Evolutionary conservation across 2,113 vertebrate species (phyloP).

Genomic region (Anas platyrhynchos): DNA sequence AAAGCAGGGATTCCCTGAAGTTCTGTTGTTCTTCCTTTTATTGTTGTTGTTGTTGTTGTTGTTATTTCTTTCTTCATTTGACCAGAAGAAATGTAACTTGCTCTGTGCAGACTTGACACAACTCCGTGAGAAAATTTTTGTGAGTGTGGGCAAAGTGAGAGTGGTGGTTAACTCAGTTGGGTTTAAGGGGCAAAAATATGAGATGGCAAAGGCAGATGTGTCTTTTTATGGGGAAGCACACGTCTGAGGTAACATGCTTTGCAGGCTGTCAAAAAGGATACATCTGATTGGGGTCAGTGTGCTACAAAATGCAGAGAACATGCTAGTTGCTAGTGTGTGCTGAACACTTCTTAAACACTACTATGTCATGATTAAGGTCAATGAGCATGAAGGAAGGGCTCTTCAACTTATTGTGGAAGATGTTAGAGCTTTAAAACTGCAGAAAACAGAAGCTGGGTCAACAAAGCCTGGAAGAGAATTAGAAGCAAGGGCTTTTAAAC

Average conservation of each 20-base stretch:
- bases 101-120: neutral
- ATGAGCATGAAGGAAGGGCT: neutral
- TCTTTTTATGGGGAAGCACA: neutral
- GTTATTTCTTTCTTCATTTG: neutral
- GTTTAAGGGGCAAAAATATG: neutral
- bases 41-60: neutral
- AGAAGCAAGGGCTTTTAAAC: neutral
- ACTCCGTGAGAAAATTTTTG: neutral
- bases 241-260: neutral
- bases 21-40: neutral
- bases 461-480: neutral
- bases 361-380: neutral
- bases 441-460: neutral
- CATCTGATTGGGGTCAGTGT: neutral
- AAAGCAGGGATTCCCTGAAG: neutral
- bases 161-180: neutral
- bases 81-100: neutral
- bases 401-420: neutral
- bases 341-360: neutral
- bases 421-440: neutral
- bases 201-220: neutral
- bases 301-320: neutral
- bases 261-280: neutral
- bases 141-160: neutral
- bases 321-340: neutral